Evolutionary conservation across 2,888 invertebrate genomes (phyloP), one percentile per base, ranked within the genome.

Genomic region (Nemoura dubitans): DNA sequence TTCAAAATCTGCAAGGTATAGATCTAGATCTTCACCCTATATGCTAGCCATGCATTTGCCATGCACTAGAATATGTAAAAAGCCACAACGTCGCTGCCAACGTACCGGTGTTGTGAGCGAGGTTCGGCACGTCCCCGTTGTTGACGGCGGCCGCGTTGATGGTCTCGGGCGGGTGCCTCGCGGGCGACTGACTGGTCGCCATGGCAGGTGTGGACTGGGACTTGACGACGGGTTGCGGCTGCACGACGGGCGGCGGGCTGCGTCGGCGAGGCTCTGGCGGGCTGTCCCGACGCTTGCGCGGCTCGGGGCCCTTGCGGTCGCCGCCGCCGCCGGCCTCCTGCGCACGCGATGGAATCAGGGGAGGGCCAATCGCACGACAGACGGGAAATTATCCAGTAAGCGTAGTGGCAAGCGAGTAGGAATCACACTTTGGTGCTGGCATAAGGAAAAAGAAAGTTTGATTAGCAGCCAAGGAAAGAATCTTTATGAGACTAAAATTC

Each of bases 151-250:
- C 26, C 26, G 10, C 28, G 78, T 6, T 26, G 78, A 78, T 26
- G 27, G 78, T 2, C 25, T 10, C 27, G 26, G 26, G 21, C 2
- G n/a, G n/a, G 78, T 26, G n/a, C 5, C 78, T 7, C 2, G 59
- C 14, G 16, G 59, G 59, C 16, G 59, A 59, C 10, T 59, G 59
- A 21, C 59, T 26, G 42, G 83, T 76, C 21, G 29, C 16, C 3
- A 84, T 27, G 21, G 84, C 27, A 5, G 84, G 27, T 28, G 43
- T 76, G 10, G 85, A 81, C 30, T 85, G 85, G 14, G 78, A 80
- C 85, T 85, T 85, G 85, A 43, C 59, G 16, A 78, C 29, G 0
- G 29, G 30, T 21, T 5, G 82, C 36, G 36, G 5, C 10, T 36
- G 36, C 10, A 36, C 10, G 36, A 36, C 36, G 5, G 21, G 82